Evolutionary conservation across 1,140 invertebrate species (phyloP), one percentile per base, ranked within the genome.

Genomic region (Alviniconcha marisindica): DNA sequence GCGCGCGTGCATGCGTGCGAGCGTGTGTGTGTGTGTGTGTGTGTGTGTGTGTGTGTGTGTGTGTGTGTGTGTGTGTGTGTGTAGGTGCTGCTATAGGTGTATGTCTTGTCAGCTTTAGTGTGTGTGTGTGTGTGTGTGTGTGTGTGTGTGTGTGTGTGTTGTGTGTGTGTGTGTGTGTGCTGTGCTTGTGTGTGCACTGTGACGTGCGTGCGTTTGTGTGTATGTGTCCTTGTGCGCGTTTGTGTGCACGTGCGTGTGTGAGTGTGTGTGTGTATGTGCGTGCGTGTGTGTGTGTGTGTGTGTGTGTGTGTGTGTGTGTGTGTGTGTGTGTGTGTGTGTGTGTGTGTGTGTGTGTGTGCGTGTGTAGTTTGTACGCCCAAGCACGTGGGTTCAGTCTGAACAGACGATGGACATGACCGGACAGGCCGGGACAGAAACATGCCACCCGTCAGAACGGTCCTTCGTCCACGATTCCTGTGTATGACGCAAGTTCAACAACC

Each of bases 241-340:
- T 71, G 66, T 71, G 42, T 77, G 76, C 74, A 10, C 56, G 79
- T 74, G 79, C 76, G 79, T 81, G 80, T 73, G 63, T 82, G 80
- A 77, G 60, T 82, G 69, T 82, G 81, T 48, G 69, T 82, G 81
- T 73, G 69, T 82, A 54, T 74, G 81, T 77, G 81, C 36, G 42
- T 82, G 81, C n/a, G 69, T 82, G 81, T 74, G 60, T 82, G 80
- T 73, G 80, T 73, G 60, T 82, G 80, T 82, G 80, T 82, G 38
- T 44, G 38, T 82, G 38, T 82, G 81, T 76, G 69, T 82, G 69
- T 82, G 69, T 82, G 69, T 76, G 69, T 77, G 40, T 48, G 76
- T 77, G 44, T 33, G 76, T 56, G 76, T 77, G 76, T 33, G 76
- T 51, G 76, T 77, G 76, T 56, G 76, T 51, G 76, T 56, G 40